These are phyloP conservation scores for Tretioscincus oriximinensis DNA, from an alignment of 2,113 vertebrate species.

Conservation along the genomic window DNA sequence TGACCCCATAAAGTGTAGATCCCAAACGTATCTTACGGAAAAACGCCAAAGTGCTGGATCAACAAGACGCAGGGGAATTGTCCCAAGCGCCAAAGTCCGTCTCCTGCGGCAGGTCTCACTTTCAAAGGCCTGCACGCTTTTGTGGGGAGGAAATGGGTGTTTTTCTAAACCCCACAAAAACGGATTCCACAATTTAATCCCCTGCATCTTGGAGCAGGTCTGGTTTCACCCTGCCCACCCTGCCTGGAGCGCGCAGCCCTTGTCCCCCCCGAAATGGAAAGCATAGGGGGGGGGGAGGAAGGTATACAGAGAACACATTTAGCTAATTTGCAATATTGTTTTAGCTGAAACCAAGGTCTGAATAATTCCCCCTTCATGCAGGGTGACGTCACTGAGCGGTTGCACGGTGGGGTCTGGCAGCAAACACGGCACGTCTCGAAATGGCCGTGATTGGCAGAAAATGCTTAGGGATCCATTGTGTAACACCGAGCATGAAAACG, in stretches of 20 bases:
- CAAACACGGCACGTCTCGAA: neutral
- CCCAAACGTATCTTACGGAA: neutral
- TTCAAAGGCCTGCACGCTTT: neutral
- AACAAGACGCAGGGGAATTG: neutral
- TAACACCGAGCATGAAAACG: neutral
- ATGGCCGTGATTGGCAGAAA: constrained; percentile 34
- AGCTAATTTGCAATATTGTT: constrained; percentile 60
- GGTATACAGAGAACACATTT: constrained; percentile 15
- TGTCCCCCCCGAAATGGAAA: neutral
- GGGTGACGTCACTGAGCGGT: constrained; percentile 54
- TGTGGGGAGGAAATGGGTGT: constrained; percentile 14
- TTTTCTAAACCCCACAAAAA: constrained; percentile 44
- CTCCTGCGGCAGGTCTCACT: rapidly evolving
- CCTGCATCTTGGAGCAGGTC: neutral
- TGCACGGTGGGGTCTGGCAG: constrained; percentile 47
- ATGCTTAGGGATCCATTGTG: neutral
- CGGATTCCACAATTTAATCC: neutral
- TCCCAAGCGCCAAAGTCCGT: rapidly evolving
- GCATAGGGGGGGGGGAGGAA: neutral
- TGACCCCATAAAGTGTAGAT: neutral
- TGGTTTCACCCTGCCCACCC: constrained; percentile 7
- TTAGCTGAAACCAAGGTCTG: constrained; percentile 58
- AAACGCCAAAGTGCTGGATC: neutral
- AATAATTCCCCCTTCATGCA: constrained; percentile 63
- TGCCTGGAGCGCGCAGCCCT: neutral